These are phyloP conservation scores for Nyctibius grandis DNA, from an alignment of 2,797 vertebrate species.

Conservation along the genomic window DNA sequence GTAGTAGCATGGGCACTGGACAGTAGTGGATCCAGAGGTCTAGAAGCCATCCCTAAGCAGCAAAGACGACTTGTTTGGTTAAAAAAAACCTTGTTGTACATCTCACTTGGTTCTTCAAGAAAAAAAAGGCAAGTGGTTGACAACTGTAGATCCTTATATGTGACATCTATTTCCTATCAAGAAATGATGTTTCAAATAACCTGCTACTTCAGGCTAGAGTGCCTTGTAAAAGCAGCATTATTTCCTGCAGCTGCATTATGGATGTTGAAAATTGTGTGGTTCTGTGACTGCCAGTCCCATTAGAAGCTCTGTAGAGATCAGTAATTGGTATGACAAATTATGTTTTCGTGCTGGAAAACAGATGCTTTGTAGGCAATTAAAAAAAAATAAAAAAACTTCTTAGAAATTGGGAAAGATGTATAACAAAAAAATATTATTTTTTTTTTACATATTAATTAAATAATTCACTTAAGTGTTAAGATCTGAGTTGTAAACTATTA, in stretches of 20 bases:
- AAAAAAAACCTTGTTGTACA: not conserved
- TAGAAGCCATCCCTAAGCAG: not conserved
- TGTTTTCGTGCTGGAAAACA: not conserved
- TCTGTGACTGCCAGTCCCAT: not conserved
- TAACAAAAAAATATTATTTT: not conserved
- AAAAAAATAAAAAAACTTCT: not conserved
- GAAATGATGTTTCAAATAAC: not conserved
- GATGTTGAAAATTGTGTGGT: not conserved
- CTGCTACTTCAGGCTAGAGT: not conserved
- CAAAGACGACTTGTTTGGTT: not conserved
- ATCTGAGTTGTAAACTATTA: not conserved
- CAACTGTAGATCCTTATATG: not conserved
- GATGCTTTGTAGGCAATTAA: not conserved
- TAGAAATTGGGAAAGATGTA: not conserved
- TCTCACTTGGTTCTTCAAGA: not conserved
- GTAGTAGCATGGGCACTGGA: not conserved
- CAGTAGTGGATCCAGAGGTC: not conserved
- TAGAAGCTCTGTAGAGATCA: not conserved
- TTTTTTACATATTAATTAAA: not conserved
- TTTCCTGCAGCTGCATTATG: not conserved
- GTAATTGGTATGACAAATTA: not conserved
- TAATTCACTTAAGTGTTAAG: not conserved
- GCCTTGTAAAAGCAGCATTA: not conserved
- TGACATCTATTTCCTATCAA: not conserved
- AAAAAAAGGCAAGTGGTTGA: not conserved